These are phyloP conservation scores for Leistus spinibarbis DNA, from an alignment of 2,888 invertebrate genomes.

Conservation along the genomic window DNA sequence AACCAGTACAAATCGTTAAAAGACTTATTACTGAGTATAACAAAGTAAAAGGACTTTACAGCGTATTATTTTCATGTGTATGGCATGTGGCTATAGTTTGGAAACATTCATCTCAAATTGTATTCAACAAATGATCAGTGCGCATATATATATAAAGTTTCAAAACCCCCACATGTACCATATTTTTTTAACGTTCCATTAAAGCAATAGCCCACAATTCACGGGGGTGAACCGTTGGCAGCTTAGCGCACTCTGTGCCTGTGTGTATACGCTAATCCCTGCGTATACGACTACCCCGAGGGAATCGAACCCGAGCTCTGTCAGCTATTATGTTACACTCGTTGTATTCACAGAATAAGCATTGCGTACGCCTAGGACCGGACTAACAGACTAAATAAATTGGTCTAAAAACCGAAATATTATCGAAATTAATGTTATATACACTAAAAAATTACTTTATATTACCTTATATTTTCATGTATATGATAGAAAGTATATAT, in stretches of 20 bases:
- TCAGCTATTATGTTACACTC: background rate
- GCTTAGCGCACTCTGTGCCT: background rate
- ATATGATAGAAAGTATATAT: no score
- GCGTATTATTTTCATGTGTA: background rate
- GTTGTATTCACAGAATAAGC: background rate
- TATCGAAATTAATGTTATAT: no score
- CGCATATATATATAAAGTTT: background rate
- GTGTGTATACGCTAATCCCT: background rate
- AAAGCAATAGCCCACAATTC: conserved; percentile 12
- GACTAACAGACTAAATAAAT: background rate
- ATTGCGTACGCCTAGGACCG: background rate
- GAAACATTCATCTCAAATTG: background rate
- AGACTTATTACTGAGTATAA: no score
- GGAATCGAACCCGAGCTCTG: conserved; percentile 12
- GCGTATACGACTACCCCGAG: conserved; percentile 1
- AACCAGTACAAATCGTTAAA: no score
- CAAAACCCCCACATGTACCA: background rate
- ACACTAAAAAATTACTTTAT: no score
- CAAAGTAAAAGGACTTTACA: no score
- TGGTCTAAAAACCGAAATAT: no score
- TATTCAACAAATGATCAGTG: background rate
- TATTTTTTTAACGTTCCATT: conserved; percentile 23
- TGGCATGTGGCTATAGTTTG: background rate
- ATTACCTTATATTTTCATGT: no score
- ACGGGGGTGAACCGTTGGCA: conserved; percentile 1